phyloP scores from a whole-genome alignment of 1,140 invertebrate species.

The Aphis craccivora region DNA sequence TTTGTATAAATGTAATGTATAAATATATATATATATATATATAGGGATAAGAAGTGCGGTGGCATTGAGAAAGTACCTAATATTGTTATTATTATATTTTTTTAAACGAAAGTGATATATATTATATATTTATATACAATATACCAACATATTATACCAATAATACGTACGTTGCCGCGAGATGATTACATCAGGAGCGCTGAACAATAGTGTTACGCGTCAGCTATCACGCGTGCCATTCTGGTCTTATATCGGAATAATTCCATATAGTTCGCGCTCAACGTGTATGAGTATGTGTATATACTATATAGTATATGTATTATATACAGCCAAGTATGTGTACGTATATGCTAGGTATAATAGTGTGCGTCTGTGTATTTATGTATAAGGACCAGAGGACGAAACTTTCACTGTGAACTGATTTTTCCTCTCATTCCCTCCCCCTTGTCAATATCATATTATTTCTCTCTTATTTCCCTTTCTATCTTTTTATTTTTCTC shows the following conservation, averaged over 20 bases:
- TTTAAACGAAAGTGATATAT: constrained; percentile 54
- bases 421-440: constrained; percentile 44
- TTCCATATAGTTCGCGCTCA: constrained; percentile 54
- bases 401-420: constrained; percentile 57
- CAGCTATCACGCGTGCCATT: constrained; percentile 58
- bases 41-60: background rate
- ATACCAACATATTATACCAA: background rate
- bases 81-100: constrained; percentile 54
- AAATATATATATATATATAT: background rate
- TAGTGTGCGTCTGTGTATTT: background rate
- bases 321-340: background rate
- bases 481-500: background rate
- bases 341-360: background rate
- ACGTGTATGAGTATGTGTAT: background rate
- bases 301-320: background rate
- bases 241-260: constrained; percentile 52
- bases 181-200: constrained; percentile 55
- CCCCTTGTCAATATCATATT: background rate
- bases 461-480: constrained; percentile 15
- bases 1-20: too few species aligned
- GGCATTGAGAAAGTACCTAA: constrained; percentile 54
- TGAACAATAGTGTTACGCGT: constrained; percentile 57
- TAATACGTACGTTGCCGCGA: constrained; percentile 42
- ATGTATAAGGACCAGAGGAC: constrained; percentile 44
- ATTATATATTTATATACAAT: constrained; percentile 29